Evolutionary conservation across 2,797 vertebrate genomes (phyloP).

Genomic region (Apogon hyalosoma): DNA sequence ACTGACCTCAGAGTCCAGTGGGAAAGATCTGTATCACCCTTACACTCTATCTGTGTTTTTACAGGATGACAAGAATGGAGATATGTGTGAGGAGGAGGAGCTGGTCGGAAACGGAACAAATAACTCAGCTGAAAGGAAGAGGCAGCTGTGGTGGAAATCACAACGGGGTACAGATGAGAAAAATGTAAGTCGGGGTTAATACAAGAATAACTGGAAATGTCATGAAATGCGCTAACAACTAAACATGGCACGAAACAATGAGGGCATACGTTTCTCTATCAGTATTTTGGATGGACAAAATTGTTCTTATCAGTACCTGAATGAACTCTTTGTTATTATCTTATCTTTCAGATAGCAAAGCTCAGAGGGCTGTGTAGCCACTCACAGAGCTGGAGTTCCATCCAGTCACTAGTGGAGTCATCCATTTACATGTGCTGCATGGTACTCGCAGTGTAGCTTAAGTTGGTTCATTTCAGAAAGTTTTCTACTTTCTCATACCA

Average conservation of each 20-base stretch:
- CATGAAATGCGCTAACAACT: neutral
- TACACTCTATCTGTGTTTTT: constrained; percentile 63
- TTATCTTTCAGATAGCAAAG: no score
- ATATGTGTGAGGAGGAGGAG: constrained; percentile 74
- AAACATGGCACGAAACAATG: no score
- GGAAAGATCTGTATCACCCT: constrained; percentile 14
- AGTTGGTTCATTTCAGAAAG: no score
- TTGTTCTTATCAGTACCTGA: no score
- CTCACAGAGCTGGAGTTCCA: no score
- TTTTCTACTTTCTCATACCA: no score
- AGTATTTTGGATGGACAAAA: no score
- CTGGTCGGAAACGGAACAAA: constrained; percentile 76
- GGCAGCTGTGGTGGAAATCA: constrained; percentile 91
- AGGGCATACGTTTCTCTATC: no score
- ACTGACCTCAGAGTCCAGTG: neutral
- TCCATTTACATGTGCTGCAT: neutral
- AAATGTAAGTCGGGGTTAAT: constrained; percentile 77
- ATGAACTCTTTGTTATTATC: no score
- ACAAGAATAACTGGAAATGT: neutral
- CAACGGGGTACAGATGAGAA: constrained; percentile 92
- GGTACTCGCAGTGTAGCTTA: no score
- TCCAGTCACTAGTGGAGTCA: neutral
- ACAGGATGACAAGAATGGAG: constrained; percentile 82
- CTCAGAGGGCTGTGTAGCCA: no score
- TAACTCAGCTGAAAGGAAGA: constrained; percentile 87